Conservation (phyloP, 2,888 invertebrate species). For the Trachelus troglodyta region DNA sequence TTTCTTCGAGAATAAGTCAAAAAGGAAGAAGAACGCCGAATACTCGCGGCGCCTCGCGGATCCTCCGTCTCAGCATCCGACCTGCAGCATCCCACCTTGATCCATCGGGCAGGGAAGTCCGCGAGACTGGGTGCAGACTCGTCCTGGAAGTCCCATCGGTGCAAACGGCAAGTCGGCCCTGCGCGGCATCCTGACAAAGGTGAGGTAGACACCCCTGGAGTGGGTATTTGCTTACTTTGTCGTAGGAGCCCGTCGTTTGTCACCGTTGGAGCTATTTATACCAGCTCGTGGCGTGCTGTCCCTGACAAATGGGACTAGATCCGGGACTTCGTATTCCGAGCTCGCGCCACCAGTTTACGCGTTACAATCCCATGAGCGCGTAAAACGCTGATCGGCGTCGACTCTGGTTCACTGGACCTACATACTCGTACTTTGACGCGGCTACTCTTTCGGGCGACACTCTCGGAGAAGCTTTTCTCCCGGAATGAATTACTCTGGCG, state of each 20-base stretch:
- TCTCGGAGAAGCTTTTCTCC: too few species aligned
- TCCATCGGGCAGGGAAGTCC: too few species aligned
- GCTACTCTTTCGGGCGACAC: too few species aligned
- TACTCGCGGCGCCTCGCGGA: background rate
- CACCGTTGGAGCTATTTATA: conserved; percentile 58
- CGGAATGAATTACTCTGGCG: too few species aligned
- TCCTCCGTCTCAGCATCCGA: too few species aligned
- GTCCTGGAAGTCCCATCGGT: too few species aligned
- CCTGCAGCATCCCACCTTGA: too few species aligned
- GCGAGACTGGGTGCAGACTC: too few species aligned
- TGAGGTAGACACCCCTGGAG: background rate
- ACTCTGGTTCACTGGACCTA: too few species aligned
- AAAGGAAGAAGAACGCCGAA: background rate
- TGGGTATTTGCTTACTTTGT: conserved; percentile 56
- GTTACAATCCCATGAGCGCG: conserved; percentile 23
- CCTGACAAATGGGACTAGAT: conserved; percentile 56
- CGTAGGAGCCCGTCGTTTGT: conserved; percentile 57
- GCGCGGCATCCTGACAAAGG: background rate
- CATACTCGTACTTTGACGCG: too few species aligned
- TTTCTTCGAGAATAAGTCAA: background rate
- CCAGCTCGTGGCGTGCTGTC: conserved; percentile 43
- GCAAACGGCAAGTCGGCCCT: too few species aligned
- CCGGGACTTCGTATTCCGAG: conserved; percentile 40
- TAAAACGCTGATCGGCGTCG: conserved; percentile 32
- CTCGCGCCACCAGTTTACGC: conserved; percentile 25